phyloP scores from a whole-genome alignment of 2,888 invertebrate genomes.

The Teinopalpus imperialis region DNA sequence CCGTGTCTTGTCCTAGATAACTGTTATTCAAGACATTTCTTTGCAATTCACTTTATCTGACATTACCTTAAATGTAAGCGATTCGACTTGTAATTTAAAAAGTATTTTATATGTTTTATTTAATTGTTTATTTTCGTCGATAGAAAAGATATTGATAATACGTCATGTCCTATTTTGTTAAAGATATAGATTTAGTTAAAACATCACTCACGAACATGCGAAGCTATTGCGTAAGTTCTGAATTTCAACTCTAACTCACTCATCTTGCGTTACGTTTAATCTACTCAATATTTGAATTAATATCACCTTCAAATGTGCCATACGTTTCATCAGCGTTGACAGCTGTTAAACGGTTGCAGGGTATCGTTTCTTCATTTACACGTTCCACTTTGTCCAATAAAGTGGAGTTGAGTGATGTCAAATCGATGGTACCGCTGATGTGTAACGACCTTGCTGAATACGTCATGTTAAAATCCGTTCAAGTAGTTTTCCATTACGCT shows the following conservation, averaged over 20 bases:
- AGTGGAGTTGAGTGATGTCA: slow-evolving; percentile 72
- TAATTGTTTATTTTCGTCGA: neutral
- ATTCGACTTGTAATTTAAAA: too few relatives aligned
- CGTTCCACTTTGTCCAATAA: slow-evolving; percentile 75
- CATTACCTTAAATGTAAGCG: neutral
- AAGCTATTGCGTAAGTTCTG: too few relatives aligned
- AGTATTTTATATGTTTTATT: too few relatives aligned
- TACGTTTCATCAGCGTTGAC: slow-evolving; percentile 58
- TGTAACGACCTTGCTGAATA: slow-evolving; percentile 56
- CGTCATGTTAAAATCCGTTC: slow-evolving; percentile 34
- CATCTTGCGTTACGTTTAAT: slow-evolving; percentile 34
- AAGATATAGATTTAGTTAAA: too few relatives aligned
- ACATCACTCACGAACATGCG: too few relatives aligned
- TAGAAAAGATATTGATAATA: too few relatives aligned
- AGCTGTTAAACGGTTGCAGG: slow-evolving; percentile 65
- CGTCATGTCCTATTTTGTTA: too few relatives aligned
- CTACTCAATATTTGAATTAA: slow-evolving; percentile 53
- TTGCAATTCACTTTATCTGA: slow-evolving; percentile 3
- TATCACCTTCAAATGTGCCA: slow-evolving; percentile 66
- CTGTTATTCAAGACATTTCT: neutral
- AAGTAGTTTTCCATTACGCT: slow-evolving; percentile 33
- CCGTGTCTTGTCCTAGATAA: slow-evolving; percentile 6
- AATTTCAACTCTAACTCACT: neutral
- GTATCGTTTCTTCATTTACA: slow-evolving; percentile 73
- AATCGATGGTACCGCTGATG: slow-evolving; percentile 62